Evolutionary conservation across 2,113 vertebrate species (phyloP).

Genomic region (Onychostruthus taczanowskii): DNA sequence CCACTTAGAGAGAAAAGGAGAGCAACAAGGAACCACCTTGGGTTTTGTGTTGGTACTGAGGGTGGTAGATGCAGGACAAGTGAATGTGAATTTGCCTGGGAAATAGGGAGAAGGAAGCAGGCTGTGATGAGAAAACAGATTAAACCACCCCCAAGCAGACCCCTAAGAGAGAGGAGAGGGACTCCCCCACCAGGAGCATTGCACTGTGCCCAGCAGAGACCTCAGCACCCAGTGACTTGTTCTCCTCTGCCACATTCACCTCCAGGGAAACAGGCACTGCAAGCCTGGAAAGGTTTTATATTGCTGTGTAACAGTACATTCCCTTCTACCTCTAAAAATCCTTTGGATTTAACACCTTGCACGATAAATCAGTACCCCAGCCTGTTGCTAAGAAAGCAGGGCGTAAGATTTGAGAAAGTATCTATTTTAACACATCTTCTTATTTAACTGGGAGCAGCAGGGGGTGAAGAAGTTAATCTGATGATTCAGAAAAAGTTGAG

Average conservation of each 20-base stretch:
- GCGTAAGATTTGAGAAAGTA: neutral
- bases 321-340: neutral
- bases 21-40: neutral
- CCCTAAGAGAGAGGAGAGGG: neutral
- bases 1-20: neutral
- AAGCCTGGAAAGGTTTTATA: neutral
- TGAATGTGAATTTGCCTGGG: neutral
- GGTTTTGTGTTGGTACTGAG: neutral
- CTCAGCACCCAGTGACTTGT: fast-evolving
- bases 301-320: fast-evolving
- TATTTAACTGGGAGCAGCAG: neutral
- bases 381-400: neutral
- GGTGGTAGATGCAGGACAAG: neutral
- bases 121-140: neutral
- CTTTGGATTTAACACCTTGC: neutral
- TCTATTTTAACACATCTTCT: neutral
- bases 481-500: neutral
- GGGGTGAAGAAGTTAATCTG: neutral
- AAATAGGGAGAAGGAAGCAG: neutral
- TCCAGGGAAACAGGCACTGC: neutral
- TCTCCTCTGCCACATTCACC: neutral
- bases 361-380: neutral
- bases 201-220: neutral
- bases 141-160: neutral
- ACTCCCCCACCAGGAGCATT: neutral